Base-by-base conservation (phyloP, 2,888 invertebrate species). In the Cerastoderma edule region DNA sequence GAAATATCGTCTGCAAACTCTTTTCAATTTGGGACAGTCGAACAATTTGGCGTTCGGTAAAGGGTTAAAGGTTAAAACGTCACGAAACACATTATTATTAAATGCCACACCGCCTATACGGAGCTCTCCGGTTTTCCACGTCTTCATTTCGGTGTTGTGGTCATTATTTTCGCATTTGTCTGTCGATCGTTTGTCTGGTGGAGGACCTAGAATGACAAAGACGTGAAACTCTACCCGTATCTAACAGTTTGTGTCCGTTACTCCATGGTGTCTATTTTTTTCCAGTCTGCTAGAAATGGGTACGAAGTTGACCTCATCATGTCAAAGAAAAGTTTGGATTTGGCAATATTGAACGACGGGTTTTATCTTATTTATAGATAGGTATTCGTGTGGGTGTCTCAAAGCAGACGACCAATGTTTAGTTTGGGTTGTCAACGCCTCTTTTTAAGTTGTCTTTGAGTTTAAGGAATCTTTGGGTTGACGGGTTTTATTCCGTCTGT, bases 81-180 rank as follows among this genome's bases (percentile, higher is more conserved):
- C 46, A n/a, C 16, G 16, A 46, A n/a, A 5, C 46, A 16, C 19
- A n/a, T 46, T 2, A 19, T 2, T 16, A n/a, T 46, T 46, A 46
- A 46, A 1, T 46, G 19, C n/a, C n/a, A 19, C 16, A 22, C 24
- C 50, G n/a, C 50, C 50, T 50, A 50, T 22, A 27, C n/a, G n/a
- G n/a, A n/a, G n/a, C n/a, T n/a, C n/a, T n/a, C n/a, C n/a, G n/a
- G n/a, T n/a, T n/a, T n/a, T n/a, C n/a, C n/a, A n/a, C n/a, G n/a
- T n/a, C n/a, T n/a, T n/a, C n/a, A n/a, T n/a, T n/a, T n/a, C n/a
- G n/a, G n/a, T n/a, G n/a, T n/a, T 39, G 50, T 50, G 50, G 50
- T 50, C 50, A 50, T 50, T 50, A 50, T 50, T 50, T 50, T 50
- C 50, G 22, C 50, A 50, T 50, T 22, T 50, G 24, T 50, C 24